Base-by-base conservation (phyloP, 2,797 vertebrate species). In the Trematomus bernacchii region DNA sequence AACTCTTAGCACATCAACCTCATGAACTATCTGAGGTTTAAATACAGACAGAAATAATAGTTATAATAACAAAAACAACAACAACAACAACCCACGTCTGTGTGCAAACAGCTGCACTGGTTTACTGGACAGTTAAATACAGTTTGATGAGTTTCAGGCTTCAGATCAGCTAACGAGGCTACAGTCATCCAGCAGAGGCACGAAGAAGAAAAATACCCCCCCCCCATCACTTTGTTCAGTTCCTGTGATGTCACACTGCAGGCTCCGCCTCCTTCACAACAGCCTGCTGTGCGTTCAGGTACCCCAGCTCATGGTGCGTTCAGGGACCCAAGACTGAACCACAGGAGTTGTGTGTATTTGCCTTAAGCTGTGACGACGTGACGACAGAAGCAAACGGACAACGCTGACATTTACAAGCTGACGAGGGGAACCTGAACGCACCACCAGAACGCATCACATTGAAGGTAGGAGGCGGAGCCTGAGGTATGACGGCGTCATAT, bases 111-210 rank as follows among this genome's bases (percentile, higher is more conserved):
- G 93, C 82, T 64, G 73, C 74, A 77, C 66, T 62, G 82, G 75
- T 55, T 95, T 94, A 96, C 93, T 94, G 93, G 91, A 95, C 93
- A 96, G 93, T 96, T 97, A 97, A 97, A 96, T 95, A 96, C 94
- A 95, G 23, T 93, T 90, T 93, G 92, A 94, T 93, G 91, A 91
- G 90, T 87, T 76, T 66, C 75, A 83, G 71, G 91, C 87, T 76
- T 66, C 74, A 85, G 68, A 73, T 70, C 61, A 74, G 40, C 80
- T 79, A 89, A 83, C 66, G 74, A 83, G 79, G 83, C 84, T 79
- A 91, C 90, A 91, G 84, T 88, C 80, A 76, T 82, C 76, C 71
- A 79, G 75, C 78, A 79, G 50, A 88, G 85, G 87, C 86, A 91
- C 85, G 0, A 72, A 86, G 65, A 80, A 82, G 65, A 84, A 77